Percentiles rank a stretch among this genome's conserved stretches.
These are phyloP conservation scores for Falco novaeseelandiae DNA, from an alignment of 2,797 vertebrate species.

Conservation along the genomic window DNA sequence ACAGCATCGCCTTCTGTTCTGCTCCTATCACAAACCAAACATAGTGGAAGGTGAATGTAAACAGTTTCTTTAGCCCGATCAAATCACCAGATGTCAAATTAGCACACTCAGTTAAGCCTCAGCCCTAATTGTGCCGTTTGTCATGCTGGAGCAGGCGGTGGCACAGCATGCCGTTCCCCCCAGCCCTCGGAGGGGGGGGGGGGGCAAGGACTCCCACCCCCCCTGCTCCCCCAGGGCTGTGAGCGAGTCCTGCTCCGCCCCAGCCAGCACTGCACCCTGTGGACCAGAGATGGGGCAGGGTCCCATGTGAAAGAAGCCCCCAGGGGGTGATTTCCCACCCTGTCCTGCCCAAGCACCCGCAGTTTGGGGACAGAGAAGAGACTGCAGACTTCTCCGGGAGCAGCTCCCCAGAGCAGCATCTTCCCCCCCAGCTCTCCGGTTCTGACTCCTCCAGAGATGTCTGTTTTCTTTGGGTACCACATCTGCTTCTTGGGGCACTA, in stretches of 20 bases:
- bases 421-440: not conserved
- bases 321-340: not conserved
- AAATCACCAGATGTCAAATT: constrained; percentile 62
- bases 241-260: rapidly evolving
- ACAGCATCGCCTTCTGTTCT: not conserved
- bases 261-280: rapidly evolving
- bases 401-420: not conserved
- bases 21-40: constrained; percentile 44
- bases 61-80: not conserved
- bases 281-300: not conserved
- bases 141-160: not conserved
- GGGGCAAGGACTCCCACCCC: rapidly evolving
- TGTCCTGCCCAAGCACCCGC: not conserved
- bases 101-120: not conserved
- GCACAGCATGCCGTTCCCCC: not conserved
- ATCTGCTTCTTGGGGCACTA: not conserved
- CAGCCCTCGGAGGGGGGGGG: not conserved
- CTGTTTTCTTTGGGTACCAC: not conserved
- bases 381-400: not conserved
- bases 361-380: not conserved
- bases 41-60: constrained; percentile 34
- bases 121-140: not conserved
- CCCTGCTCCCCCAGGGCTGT: rapidly evolving
- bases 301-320: not conserved
- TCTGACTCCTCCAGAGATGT: not conserved